A percentile compares a stretch with the other conserved stretches of the same genome.
Evolutionary conservation across 2,797 vertebrate genomes (phyloP).

Genomic region (Thalassophryne amazonica): DNA sequence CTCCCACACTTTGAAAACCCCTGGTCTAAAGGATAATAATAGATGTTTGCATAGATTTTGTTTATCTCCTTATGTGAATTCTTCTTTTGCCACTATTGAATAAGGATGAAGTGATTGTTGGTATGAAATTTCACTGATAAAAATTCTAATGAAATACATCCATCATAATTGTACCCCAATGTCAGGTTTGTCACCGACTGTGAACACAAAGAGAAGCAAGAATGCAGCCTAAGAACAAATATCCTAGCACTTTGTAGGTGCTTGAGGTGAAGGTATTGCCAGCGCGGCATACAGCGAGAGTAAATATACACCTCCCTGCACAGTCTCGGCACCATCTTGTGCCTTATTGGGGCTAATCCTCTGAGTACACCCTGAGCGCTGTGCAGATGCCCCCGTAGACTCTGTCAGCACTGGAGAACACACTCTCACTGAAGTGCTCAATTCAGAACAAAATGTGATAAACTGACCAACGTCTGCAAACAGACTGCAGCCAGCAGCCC

Average conservation of each 20-base stretch:
- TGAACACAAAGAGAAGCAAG: conserved; percentile 18
- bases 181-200: conserved; percentile 21
- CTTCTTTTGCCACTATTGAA: too few species aligned
- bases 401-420: background rate
- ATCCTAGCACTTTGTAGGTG: conserved; percentile 6
- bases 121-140: too few species aligned
- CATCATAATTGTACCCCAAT: conserved; percentile 17
- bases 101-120: too few species aligned
- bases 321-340: conserved; percentile 35
- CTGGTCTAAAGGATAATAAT: too few species aligned
- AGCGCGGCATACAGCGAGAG: conserved; percentile 7
- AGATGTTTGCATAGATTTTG: too few species aligned
- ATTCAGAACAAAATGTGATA: conserved; percentile 27
- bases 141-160: too few species aligned
- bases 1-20: too few species aligned
- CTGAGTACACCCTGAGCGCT: conserved; percentile 34
- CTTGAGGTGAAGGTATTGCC: conserved; percentile 13
- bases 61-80: too few species aligned
- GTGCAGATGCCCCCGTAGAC: conserved; percentile 44
- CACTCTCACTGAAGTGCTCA: conserved; percentile 16
- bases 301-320: conserved; percentile 27
- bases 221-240: conserved; percentile 33
- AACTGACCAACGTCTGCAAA: conserved; percentile 40
- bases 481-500: conserved; percentile 33
- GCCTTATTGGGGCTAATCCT: conserved; percentile 50